Evolutionary conservation across 2,113 vertebrate genomes (phyloP).

Genomic region (Eidolon helvum): DNA sequence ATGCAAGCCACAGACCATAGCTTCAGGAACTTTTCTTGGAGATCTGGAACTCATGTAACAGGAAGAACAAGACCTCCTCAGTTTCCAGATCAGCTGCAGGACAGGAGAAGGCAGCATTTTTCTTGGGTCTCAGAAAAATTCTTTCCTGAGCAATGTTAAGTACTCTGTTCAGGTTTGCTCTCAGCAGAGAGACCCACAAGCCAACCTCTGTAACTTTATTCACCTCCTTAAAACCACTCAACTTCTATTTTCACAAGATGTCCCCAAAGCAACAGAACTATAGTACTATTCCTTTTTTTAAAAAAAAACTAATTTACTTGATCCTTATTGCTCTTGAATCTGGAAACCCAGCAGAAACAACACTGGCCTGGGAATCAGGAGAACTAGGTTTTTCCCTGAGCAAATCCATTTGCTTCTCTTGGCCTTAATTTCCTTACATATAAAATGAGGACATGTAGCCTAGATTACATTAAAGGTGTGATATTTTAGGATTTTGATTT

Average conservation of each 20-base stretch:
- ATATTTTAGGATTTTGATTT: constrained; percentile 11
- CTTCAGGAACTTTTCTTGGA: not conserved
- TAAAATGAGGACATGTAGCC: not conserved
- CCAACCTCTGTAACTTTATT: not conserved
- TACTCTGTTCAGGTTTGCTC: not conserved
- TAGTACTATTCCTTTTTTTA: not conserved
- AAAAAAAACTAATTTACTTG: constrained; percentile 37
- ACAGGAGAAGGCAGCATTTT: not conserved
- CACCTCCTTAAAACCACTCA: not conserved
- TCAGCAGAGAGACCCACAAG: not conserved
- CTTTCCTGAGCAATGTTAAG: not conserved
- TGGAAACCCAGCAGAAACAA: not conserved
- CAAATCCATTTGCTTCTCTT: not conserved
- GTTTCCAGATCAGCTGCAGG: not conserved
- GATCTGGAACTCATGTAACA: not conserved
- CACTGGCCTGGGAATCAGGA: not conserved
- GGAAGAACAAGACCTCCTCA: not conserved
- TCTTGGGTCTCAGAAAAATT: not conserved
- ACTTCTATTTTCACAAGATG: not conserved
- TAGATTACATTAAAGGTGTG: not conserved
- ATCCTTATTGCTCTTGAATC: not conserved
- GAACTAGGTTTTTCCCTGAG: not conserved
- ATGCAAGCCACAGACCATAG: constrained; percentile 1
- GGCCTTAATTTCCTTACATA: not conserved
- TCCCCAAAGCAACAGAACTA: not conserved